Evolutionary conservation across 92 coral and sea anemone species (phyloP).

Genomic region (Parazoanthus darwini): DNA sequence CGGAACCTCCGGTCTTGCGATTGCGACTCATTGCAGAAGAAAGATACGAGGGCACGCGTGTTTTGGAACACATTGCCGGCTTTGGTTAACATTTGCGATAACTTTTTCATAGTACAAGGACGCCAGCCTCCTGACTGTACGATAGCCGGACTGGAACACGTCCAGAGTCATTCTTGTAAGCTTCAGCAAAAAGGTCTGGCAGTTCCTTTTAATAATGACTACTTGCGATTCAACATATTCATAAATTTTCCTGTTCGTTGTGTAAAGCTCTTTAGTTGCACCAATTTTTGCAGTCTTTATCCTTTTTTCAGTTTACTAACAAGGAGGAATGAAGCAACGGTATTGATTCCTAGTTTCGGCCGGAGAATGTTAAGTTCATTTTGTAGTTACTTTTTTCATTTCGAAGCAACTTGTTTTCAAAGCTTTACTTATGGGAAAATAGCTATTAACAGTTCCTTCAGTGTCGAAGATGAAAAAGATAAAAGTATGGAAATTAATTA

Average conservation of each 20-base stretch:
- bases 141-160: neutral
- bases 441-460: neutral
- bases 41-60: neutral
- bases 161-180: no score
- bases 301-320: neutral
- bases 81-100: no score
- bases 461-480: constrained; percentile 4
- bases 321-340: neutral
- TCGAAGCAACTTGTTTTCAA: neutral
- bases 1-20: constrained; percentile 14
- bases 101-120: neutral
- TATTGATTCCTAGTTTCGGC: neutral
- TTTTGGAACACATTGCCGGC: neutral
- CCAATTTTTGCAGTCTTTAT: neutral
- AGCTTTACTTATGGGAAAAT: neutral
- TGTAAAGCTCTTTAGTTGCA: no score
- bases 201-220: neutral
- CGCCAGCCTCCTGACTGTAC: neutral
- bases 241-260: neutral
- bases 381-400: no score
- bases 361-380: neutral
- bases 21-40: neutral
- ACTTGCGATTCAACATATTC: neutral
- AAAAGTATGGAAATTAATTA: neutral
- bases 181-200: no score